These are phyloP conservation scores for Athalia circularis DNA, from an alignment of 2,888 invertebrate genomes.

Conservation along the genomic window DNA sequence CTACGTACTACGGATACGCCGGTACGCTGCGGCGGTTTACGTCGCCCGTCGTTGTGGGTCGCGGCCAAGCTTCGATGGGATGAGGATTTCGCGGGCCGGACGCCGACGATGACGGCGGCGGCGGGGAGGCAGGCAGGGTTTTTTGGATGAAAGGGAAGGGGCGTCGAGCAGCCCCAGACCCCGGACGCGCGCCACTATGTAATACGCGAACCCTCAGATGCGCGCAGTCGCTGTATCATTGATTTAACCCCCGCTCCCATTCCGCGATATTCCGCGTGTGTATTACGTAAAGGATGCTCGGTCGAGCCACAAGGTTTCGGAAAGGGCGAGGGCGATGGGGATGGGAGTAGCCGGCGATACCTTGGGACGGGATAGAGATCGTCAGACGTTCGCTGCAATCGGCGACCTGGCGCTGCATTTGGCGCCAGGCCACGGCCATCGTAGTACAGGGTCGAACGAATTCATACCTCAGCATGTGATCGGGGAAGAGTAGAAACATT, in stretches of 20 bases:
- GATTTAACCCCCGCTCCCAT: constrained; percentile 65
- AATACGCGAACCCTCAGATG: constrained; percentile 55
- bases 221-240: constrained; percentile 73
- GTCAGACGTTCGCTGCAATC: constrained; percentile 20
- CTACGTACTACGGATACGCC: constrained; percentile 62
- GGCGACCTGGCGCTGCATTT: neutral
- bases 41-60: constrained; percentile 60
- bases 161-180: constrained; percentile 43
- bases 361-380: neutral
- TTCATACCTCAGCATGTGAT: too few relatives aligned
- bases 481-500: too few relatives aligned
- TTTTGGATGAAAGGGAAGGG: constrained; percentile 45
- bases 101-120: constrained; percentile 51
- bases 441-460: too few relatives aligned
- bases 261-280: neutral
- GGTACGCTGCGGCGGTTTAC: constrained; percentile 47
- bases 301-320: constrained; percentile 13
- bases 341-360: too few relatives aligned
- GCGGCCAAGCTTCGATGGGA: constrained; percentile 73
- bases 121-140: constrained; percentile 49
- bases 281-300: constrained; percentile 39
- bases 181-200: constrained; percentile 56
- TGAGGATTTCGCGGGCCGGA: constrained; percentile 64
- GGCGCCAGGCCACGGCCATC: neutral
- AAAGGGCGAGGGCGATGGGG: neutral